These are phyloP conservation scores for Agrotis exclamationis DNA, from an alignment of 2,888 invertebrate genomes.

Conservation along the genomic window DNA sequence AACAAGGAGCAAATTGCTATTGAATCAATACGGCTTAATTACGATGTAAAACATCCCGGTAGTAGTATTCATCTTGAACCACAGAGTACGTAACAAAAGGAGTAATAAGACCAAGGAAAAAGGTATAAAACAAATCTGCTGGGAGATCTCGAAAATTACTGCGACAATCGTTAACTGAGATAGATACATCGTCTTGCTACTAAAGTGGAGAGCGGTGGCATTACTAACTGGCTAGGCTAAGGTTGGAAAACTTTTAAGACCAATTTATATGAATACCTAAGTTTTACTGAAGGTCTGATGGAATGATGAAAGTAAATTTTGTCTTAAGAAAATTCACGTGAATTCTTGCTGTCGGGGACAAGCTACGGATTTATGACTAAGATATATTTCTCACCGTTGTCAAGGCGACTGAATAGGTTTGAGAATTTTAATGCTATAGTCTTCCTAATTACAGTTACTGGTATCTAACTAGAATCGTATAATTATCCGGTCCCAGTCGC, in stretches of 20 bases:
- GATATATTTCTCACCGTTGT: no score
- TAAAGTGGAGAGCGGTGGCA: background rate
- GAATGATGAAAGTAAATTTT: background rate
- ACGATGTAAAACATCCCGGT: conserved; percentile 37
- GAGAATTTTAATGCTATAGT: no score
- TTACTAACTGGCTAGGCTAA: background rate
- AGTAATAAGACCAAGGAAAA: background rate
- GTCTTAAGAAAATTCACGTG: background rate
- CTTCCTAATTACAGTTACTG: no score
- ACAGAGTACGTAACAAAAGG: conserved; percentile 18
- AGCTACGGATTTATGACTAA: background rate
- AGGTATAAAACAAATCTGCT: background rate
- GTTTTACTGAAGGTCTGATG: background rate
- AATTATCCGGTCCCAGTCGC: no score
- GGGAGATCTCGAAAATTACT: background rate
- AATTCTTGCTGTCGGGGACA: background rate
- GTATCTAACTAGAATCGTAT: background rate
- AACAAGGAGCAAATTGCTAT: conserved; percentile 22
- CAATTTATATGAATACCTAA: background rate
- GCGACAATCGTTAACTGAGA: background rate
- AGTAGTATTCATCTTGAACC: conserved; percentile 26
- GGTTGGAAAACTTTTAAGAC: conserved; percentile 25
- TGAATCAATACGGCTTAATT: conserved; percentile 49
- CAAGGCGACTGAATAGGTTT: no score
- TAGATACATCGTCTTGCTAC: background rate